Evolutionary conservation across 2,888 invertebrate species (phyloP), one percentile per base, ranked within the genome.

Genomic region (Oscheius sp.): DNA sequence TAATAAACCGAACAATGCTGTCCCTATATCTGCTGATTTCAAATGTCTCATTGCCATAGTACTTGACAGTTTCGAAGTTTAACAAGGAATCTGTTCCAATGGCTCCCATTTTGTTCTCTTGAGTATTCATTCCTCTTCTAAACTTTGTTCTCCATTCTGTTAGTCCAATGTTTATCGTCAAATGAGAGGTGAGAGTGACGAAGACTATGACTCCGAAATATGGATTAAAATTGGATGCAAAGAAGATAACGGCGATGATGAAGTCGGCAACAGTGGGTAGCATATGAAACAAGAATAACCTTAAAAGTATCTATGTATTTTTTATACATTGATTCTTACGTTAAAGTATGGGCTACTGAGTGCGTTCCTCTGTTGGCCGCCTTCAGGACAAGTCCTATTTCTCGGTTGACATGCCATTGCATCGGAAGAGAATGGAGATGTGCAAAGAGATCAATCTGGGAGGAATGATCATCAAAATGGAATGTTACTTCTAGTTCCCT

Each of bases 101-200:
- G 4, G 94, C 93, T 82, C 93, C 92, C 70, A 92, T 92, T 36
- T 92, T 93, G 87, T 97, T 98, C 86, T 97, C 96, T 0, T 94
- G 92, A 30, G 91, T 89, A 88, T 97, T 98, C 94, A 95, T 95
- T 3, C 92, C 90, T 32, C 96, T 89, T 78, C 95, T 92, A 88
- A 91, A 97, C 87, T 96, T 94, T 0, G 96, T 97, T 12, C 97
- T 90, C 97, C 97, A 97, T 88, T 97, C 96, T 0, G 97, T 97
- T n/a, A 97, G 90, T 17, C 89, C 87, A 84, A 97, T 91, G 0
- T 97, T 97, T 9, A 91, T 88, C 94, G 95, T 89, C 82, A 97
- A 92, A 87, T 97, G 98, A 8, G 95, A 87, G 57, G 90, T 87
- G 95, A 98, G 97, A 1, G 96, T 95, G 6, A 91, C 85, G 83